These are phyloP conservation scores for Emberiza fucata DNA, from an alignment of 2,113 vertebrate genomes.

Conservation along the genomic window DNA sequence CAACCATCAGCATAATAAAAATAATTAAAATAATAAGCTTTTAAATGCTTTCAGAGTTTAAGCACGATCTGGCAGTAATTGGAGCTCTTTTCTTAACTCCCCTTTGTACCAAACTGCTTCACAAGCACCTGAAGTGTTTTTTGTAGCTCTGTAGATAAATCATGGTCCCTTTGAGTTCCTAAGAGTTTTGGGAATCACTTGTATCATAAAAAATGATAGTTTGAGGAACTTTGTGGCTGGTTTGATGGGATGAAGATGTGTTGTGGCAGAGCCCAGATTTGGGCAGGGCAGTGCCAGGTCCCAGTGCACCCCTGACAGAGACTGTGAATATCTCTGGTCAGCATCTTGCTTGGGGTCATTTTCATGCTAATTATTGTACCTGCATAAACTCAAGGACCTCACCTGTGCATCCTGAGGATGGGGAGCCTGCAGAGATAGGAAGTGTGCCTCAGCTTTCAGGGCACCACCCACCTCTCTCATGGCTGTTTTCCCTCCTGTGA, in stretches of 20 bases:
- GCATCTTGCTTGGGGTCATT: not conserved
- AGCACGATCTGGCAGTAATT: not conserved
- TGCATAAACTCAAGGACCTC: not conserved
- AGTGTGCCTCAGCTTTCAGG: not conserved
- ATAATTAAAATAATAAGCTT: not conserved
- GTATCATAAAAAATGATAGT: not conserved
- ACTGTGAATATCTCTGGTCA: fast-evolving
- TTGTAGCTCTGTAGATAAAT: not conserved
- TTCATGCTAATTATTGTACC: not conserved
- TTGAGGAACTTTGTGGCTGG: not conserved
- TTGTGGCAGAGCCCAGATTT: not conserved
- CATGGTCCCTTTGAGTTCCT: not conserved
- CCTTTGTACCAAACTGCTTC: not conserved
- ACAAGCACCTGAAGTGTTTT: not conserved
- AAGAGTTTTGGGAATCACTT: not conserved
- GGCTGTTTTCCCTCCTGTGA: not conserved
- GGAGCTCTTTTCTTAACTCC: not conserved
- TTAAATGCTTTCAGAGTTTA: not conserved
- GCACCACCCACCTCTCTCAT: not conserved
- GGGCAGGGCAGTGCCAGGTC: not conserved
- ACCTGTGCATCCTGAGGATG: not conserved
- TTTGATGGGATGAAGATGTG: not conserved
- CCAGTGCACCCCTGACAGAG: not conserved
- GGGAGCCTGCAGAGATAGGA: not conserved
- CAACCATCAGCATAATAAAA: not conserved